Base-by-base conservation (phyloP, 1,140 invertebrate species). In the Druon quercuslanigerum region DNA sequence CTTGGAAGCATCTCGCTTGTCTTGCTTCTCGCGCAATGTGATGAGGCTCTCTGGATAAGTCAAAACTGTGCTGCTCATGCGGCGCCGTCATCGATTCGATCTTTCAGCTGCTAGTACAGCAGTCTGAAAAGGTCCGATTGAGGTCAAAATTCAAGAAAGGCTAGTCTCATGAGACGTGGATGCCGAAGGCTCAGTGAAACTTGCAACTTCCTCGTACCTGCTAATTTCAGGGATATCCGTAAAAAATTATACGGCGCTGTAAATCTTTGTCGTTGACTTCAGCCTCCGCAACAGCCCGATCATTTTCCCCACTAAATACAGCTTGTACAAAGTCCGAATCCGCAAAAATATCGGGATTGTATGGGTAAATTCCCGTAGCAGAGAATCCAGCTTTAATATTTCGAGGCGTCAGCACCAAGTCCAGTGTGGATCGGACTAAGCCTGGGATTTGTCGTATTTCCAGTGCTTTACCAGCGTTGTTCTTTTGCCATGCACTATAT, bases 161-260 rank as follows among this genome's bases (percentile, higher is more conserved):
- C 72, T 51, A 14, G 52, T 52, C 52, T 73, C 51, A 25, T 25
- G 20, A 25, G n/a, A n/a, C n/a, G n/a, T n/a, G n/a, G n/a, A n/a
- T n/a, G n/a, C n/a, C n/a, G n/a, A n/a, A n/a, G 54, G 54, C n/a
- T 56, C 17, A 56, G 14, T n/a, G 2, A 17, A 56, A 2, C 1
- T n/a, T 3, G 54, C n/a, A 1, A 17, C 8, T 56, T 17, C 54
- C 7, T 56, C 17, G 0, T 56, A 2, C 14, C 8, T 8, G 13
- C n/a, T 17, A 56, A 56, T 14, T 56, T 56, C 54, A 8, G 2
- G 54, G 17, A 7, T 8, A 16, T 20, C 54, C 54, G n/a, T n/a
- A 56, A 56, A n/a, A 5, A 1, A 12, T 5, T 56, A 56, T 56
- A 56, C 52, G 17, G 16, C 52, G 52, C 3, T 54, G 52, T 54